A percentile compares a stretch with the other conserved stretches of the same genome.
These are phyloP conservation scores for Muntiacus muntjak DNA, from an alignment of 2,113 vertebrate species.

Conservation along the genomic window DNA sequence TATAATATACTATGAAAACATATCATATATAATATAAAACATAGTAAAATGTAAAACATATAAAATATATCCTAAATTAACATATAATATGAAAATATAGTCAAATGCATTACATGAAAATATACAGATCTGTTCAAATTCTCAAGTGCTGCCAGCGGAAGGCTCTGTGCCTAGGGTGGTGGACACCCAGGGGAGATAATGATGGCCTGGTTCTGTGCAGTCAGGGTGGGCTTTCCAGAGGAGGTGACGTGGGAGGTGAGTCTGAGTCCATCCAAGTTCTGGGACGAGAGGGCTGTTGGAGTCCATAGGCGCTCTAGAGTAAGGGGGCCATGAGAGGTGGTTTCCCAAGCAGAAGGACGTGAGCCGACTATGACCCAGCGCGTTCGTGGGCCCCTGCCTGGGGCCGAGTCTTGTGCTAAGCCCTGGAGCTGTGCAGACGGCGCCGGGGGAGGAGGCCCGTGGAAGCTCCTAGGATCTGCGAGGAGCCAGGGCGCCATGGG, in stretches of 20 bases:
- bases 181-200: neutral
- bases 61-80: neutral
- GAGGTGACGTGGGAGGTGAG: neutral
- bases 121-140: neutral
- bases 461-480: neutral
- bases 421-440: accelerated
- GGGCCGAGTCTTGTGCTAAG: neutral
- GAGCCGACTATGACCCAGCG: accelerated
- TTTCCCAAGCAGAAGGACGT: neutral
- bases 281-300: accelerated
- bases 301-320: neutral
- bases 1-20: neutral
- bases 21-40: neutral
- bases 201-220: neutral
- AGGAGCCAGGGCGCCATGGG: accelerated
- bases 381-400: accelerated
- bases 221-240: neutral
- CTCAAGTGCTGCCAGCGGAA: neutral
- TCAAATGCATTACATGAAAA: neutral
- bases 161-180: neutral
- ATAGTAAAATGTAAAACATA: neutral
- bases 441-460: accelerated
- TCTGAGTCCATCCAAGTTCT: neutral
- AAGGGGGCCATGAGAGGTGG: accelerated
- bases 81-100: neutral